These are phyloP conservation scores for Poeciliopsis infans DNA, from an alignment of 2,797 vertebrate genomes.

Conservation along the genomic window DNA sequence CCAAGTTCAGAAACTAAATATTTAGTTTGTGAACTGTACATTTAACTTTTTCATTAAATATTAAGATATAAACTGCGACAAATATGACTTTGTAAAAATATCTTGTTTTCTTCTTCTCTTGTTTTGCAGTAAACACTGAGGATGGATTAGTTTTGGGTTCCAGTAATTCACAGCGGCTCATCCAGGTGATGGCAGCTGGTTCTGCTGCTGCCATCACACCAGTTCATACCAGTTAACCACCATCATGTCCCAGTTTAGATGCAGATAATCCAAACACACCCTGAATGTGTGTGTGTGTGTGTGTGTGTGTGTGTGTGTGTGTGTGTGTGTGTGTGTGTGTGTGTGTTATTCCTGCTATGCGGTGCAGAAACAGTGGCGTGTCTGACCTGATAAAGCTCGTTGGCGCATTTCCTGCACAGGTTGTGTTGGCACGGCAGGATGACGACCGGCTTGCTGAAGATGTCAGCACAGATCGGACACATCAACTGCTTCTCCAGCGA, in stretches of 20 bases:
- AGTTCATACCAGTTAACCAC: constrained; percentile 34
- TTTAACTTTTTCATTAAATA: neutral
- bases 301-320: constrained; percentile 4
- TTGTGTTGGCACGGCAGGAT: constrained; percentile 98
- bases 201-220: neutral
- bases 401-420: constrained; percentile 86
- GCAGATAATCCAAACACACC: constrained; percentile 58
- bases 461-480: constrained; percentile 93
- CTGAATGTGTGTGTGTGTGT: neutral
- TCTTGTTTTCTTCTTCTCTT: neutral
- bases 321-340: constrained; percentile 1
- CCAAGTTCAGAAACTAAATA: neutral
- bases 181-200: constrained; percentile 18
- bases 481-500: constrained; percentile 82
- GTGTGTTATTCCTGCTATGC: neutral
- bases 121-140: neutral
- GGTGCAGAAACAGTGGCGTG: too few species aligned
- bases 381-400: constrained; percentile 80
- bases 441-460: constrained; percentile 95
- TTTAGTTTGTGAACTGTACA: neutral
- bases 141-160: neutral
- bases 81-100: neutral
- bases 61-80: neutral
- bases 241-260: constrained; percentile 57
- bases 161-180: neutral